Conservation (phyloP, 2,888 invertebrate species). For the Ptychoptera contaminata region DNA sequence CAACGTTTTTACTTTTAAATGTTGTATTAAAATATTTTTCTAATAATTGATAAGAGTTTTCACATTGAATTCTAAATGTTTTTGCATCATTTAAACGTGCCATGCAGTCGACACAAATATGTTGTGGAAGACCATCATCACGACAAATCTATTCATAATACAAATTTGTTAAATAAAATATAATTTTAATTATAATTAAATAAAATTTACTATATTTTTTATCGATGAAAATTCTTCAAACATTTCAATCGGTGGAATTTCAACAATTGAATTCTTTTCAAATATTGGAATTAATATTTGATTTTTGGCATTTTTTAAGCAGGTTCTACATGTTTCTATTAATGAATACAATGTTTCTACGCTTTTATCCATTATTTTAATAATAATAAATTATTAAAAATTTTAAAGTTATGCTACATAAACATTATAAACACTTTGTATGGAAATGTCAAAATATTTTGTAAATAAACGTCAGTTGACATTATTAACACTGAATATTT, state of each 20-base stretch:
- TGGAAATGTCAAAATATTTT: no score
- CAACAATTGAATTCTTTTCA: background rate
- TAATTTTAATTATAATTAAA: background rate
- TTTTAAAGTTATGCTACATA: no score
- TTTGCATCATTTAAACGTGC: conserved; percentile 2
- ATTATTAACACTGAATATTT: no score
- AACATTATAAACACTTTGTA: no score
- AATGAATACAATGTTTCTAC: no score
- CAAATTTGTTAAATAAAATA: background rate
- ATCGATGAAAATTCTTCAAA: background rate
- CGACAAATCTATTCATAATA: conserved; percentile 3
- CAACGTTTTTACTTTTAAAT: background rate
- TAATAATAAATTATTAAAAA: no score
- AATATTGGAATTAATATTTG: background rate
- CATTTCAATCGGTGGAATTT: background rate
- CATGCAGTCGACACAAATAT: conserved; percentile 5
- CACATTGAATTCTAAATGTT: conserved; percentile 3
- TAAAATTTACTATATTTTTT: background rate
- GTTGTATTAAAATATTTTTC: background rate
- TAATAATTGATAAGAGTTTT: background rate
- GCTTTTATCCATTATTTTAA: no score
- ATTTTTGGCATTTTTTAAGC: background rate
- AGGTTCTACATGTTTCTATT: conserved; percentile 2
- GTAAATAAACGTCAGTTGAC: no score
- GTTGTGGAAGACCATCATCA: conserved; percentile 7